Conservation (phyloP, 1,140 invertebrate species). For the Drosophila gunungcola region DNA sequence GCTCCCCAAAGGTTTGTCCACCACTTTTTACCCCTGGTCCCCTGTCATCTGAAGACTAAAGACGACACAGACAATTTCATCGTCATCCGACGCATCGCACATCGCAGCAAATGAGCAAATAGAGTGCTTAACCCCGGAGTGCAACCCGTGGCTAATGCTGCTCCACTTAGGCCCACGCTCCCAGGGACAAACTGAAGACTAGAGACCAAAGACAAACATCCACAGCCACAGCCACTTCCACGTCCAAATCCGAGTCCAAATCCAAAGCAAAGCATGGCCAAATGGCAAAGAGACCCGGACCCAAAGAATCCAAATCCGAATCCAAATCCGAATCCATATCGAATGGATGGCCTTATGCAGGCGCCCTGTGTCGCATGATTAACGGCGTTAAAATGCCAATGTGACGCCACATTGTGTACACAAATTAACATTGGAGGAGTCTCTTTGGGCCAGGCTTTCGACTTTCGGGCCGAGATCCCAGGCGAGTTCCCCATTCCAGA, state of each 20-base stretch:
- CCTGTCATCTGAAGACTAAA: conserved; percentile 3
- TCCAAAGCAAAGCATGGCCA: conserved; percentile 34
- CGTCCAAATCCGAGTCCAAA: conserved; percentile 33
- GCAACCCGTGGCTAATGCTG: conserved; percentile 64
- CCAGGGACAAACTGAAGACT: conserved; percentile 26
- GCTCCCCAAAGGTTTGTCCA: neutral
- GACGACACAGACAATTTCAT: conserved; percentile 35
- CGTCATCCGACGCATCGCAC: conserved; percentile 18
- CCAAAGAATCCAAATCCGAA: conserved; percentile 48
- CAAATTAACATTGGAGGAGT: conserved; percentile 80
- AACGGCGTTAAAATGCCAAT: conserved; percentile 84
- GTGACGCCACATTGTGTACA: conserved; percentile 84
- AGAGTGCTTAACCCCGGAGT: conserved; percentile 68
- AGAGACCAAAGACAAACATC: too few relatives aligned
- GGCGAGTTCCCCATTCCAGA: conserved; percentile 24
- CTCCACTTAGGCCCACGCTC: conserved; percentile 73
- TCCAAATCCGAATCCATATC: conserved; percentile 47
- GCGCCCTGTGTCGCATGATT: conserved; percentile 83
- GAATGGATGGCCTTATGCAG: conserved; percentile 73
- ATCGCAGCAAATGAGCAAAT: conserved; percentile 48
- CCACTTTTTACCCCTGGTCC: neutral
- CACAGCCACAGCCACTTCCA: conserved; percentile 13
- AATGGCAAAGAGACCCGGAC: conserved; percentile 7
- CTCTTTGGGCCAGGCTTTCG: conserved; percentile 37
- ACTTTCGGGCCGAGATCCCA: conserved; percentile 11